These are phyloP conservation scores for Polyommatus icarus DNA, from an alignment of 2,888 invertebrate genomes.

Conservation along the genomic window DNA sequence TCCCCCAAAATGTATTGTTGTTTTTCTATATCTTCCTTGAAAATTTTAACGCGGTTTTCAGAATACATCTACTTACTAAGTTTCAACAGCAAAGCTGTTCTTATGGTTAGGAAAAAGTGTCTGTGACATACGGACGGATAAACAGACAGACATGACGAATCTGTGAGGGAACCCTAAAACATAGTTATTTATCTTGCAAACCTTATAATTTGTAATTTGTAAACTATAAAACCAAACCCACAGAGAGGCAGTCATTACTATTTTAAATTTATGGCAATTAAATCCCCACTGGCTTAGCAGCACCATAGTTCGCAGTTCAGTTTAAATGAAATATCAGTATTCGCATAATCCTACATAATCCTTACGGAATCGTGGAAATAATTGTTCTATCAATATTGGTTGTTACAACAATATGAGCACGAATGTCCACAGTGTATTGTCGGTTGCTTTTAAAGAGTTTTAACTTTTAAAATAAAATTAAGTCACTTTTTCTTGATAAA, in stretches of 20 bases:
- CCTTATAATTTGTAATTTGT: constrained; percentile 1
- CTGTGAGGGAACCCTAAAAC: too few relatives aligned
- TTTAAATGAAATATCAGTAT: constrained; percentile 29
- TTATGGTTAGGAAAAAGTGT: too few relatives aligned
- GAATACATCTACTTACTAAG: too few relatives aligned
- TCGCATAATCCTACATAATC: constrained; percentile 25
- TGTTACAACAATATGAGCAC: neutral
- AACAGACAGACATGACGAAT: too few relatives aligned
- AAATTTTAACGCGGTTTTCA: too few relatives aligned
- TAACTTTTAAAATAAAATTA: neutral
- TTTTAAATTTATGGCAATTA: constrained; percentile 24
- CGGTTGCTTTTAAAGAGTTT: neutral
- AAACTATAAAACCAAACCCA: neutral
- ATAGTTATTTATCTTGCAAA: neutral
- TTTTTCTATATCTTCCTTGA: too few relatives aligned
- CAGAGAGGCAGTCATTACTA: neutral
- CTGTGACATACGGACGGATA: too few relatives aligned
- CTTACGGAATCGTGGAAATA: constrained; percentile 13
- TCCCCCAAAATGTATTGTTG: too few relatives aligned
- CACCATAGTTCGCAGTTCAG: constrained; percentile 25
- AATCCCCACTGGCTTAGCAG: constrained; percentile 24
- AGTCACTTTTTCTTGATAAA: neutral
- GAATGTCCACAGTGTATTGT: neutral
- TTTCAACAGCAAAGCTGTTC: too few relatives aligned
- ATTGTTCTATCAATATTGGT: constrained; percentile 15